Evolutionary conservation across 2,888 invertebrate species (phyloP).

Genomic region (Petrolisthes cinctipes): DNA sequence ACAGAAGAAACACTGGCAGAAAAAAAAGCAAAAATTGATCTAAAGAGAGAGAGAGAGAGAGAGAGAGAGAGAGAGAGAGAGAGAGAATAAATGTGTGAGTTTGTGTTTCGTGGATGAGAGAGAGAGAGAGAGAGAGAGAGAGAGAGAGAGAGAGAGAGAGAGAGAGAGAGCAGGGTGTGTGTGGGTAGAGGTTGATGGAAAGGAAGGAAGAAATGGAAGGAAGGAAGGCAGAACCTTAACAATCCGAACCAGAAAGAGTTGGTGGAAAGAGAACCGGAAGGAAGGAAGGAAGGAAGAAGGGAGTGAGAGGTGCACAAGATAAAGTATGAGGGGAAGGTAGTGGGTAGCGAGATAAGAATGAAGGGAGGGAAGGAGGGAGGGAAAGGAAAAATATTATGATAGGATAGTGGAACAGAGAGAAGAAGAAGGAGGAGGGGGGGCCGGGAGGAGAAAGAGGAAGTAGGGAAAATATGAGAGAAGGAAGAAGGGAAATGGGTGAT

Average conservation of each 20-base stretch:
- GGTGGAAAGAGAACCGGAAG: slow-evolving; percentile 6
- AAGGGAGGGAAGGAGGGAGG: background rate
- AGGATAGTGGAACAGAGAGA: slow-evolving; percentile 5
- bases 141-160: background rate
- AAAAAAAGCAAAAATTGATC: background rate
- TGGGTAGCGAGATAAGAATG: background rate
- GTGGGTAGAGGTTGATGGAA: background rate
- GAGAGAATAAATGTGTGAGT: background rate
- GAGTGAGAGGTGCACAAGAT: background rate
- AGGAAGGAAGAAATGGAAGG: background rate
- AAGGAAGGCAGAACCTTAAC: background rate
- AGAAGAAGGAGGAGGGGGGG: background rate
- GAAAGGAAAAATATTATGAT: slow-evolving; percentile 2
- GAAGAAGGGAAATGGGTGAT: background rate
- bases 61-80: background rate
- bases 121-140: background rate
- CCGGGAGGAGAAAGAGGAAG: background rate
- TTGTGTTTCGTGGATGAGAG: background rate
- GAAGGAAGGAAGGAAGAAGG: background rate
- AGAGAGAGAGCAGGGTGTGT: background rate
- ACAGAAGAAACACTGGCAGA: background rate
- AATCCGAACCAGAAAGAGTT: background rate
- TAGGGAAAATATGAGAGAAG: background rate
- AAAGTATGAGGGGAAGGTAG: background rate
- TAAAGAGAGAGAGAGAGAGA: too few relatives aligned